Evolutionary conservation across 2,888 invertebrate genomes (phyloP).

Genomic region (Campoplex capitator): DNA sequence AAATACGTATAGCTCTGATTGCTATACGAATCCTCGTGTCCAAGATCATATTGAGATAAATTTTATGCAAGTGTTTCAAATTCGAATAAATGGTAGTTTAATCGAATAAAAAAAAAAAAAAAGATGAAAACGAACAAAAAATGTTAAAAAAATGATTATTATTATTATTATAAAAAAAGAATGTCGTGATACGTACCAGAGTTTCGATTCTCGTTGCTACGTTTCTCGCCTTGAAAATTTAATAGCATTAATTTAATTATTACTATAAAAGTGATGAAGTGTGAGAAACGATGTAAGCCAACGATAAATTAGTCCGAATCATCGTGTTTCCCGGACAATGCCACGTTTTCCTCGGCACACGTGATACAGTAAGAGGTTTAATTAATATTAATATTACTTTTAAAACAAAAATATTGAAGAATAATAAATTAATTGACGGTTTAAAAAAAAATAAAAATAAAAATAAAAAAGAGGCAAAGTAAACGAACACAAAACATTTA

Average conservation of each 20-base stretch:
- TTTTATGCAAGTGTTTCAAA: conserved; percentile 60
- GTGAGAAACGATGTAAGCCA: conserved; percentile 48
- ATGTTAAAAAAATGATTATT: not conserved
- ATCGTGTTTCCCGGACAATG: conserved; percentile 78
- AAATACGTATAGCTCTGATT: conserved; percentile 42
- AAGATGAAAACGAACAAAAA: not conserved
- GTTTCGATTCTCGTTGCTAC: conserved; percentile 56
- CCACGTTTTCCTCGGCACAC: conserved; percentile 79
- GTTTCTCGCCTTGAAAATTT: conserved; percentile 43
- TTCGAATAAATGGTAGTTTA: conserved; percentile 57
- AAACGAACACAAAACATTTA: conserved; percentile 71
- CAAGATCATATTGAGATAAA: conserved; percentile 49
- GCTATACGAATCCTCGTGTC: conserved; percentile 55
- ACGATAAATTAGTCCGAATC: conserved; percentile 59
- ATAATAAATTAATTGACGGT: conserved; percentile 73
- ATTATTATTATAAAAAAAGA: conserved; percentile 1
- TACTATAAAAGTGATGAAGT: conserved; percentile 31
- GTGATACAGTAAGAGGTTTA: conserved; percentile 77
- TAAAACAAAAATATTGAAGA: conserved; percentile 52
- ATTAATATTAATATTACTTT: conserved; percentile 64
- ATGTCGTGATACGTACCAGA: conserved; percentile 55
- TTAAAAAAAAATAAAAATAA: conserved; percentile 59
- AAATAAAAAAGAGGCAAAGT: conserved; percentile 66
- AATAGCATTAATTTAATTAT: conserved; percentile 49
- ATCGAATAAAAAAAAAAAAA: conserved; percentile 30